Evolutionary conservation across 92 coral and sea anemone species (phyloP), one percentile per base, ranked within the genome.

Genomic region (Chrysogorgia sp.): DNA sequence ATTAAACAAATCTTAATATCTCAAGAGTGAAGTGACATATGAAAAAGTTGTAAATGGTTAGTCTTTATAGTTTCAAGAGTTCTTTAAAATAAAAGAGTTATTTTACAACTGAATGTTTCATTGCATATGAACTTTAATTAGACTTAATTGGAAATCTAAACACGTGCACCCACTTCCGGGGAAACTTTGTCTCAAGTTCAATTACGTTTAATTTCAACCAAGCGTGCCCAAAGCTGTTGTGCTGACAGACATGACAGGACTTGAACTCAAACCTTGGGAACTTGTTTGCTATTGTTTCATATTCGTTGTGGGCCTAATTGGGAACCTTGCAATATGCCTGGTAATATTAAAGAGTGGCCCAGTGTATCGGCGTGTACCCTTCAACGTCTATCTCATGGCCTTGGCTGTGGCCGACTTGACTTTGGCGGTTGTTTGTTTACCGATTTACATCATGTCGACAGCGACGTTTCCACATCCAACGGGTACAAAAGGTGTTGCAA

Each of bases 331-430:
- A 20, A 57, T 67, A 22, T 37, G 48, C 19, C 22, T 67, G 0
- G 74, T 67, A 0, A 31, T 67, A 30, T 37, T 22, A 20, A 67
- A 67, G 24, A 40, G 55, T 26, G 74, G 74, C 26, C 56, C 30
- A 2, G 9, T 1, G 2, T 49, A 45, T 29, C 76, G 76, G 0
- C 59, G 55, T 26, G 59, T 69, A 26, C 76, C 76, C 10, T 69
- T 69, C 25, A 69, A 69, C 48, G 30, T 69, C 23, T 69, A 69
- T 43, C 60, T 69, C 24, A 69, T 69, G 76, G 43, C 76, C 1
- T 37, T 69, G 60, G 76, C 76, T 37, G 30, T 69, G n/a, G 76
- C 48, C 21, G 76, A 69, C 30, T 40, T 69, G 21, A 69, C 60
- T 2, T 28, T 69, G 30, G 76, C 76, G 0, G 61, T 69, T 2